phyloP scores from a whole-genome alignment of 2,888 invertebrate species.

The Coenonympha arcania region DNA sequence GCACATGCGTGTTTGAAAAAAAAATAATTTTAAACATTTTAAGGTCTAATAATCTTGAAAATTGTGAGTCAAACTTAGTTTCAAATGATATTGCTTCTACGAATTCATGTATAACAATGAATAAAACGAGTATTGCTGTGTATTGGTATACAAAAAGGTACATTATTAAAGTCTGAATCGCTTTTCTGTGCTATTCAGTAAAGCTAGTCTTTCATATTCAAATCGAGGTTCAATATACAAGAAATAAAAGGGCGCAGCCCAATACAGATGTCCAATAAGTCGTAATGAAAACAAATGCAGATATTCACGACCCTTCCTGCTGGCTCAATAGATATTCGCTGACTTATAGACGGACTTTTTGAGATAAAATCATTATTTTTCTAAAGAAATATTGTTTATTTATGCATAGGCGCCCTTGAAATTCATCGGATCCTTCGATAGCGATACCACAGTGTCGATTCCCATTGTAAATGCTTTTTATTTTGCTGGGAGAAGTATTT shows the following conservation, averaged over 20 bases:
- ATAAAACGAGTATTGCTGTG: not conserved
- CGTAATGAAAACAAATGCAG: conserved; percentile 31
- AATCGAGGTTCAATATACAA: conserved; percentile 22
- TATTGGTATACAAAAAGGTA: not conserved
- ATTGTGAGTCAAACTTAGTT: too few relatives aligned
- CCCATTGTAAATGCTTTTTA: too few relatives aligned
- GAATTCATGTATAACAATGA: not conserved
- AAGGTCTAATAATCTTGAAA: too few relatives aligned
- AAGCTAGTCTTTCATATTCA: conserved; percentile 25
- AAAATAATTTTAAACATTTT: too few relatives aligned
- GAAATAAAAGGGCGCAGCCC: conserved; percentile 23
- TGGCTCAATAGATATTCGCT: conserved; percentile 15
- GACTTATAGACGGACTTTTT: conserved; percentile 12
- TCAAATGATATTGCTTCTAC: not conserved
- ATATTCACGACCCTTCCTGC: conserved; percentile 23
- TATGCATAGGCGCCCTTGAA: too few relatives aligned
- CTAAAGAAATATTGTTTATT: not conserved
- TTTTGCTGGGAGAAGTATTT: too few relatives aligned
- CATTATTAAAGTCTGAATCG: conserved; percentile 5
- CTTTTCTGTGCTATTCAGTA: conserved; percentile 10
- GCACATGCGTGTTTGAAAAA: too few relatives aligned
- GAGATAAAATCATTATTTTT: conserved; percentile 8
- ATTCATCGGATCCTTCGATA: too few relatives aligned
- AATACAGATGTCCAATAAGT: conserved; percentile 21
- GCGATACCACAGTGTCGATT: too few relatives aligned